These are phyloP conservation scores for Caerostris darwini DNA, from an alignment of 1,140 invertebrate species.

Conservation along the genomic window DNA sequence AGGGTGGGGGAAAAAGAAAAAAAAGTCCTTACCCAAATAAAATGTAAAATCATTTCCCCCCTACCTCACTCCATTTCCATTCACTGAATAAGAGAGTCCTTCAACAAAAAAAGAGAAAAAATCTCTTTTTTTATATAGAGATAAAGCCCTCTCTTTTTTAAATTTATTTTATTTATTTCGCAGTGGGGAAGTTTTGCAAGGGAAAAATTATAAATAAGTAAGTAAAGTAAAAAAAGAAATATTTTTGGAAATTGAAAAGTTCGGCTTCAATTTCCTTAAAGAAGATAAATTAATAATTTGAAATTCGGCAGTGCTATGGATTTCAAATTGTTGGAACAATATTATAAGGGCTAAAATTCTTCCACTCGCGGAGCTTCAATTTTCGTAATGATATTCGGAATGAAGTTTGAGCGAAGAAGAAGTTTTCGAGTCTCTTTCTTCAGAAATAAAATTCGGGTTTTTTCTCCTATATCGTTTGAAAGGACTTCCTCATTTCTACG, in stretches of 20 bases:
- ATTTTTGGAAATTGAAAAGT: conserved; percentile 64
- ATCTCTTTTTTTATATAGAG: not conserved
- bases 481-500: not conserved
- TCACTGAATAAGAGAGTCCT: conserved; percentile 29
- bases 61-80: conserved; percentile 18
- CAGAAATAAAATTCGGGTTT: too few relatives aligned
- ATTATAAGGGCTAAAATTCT: conserved; percentile 3
- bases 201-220: conserved; percentile 35
- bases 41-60: conserved; percentile 65
- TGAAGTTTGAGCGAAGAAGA: too few relatives aligned
- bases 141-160: not conserved
- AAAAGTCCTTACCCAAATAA: conserved; percentile 42
- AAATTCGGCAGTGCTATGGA: not conserved
- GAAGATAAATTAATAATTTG: conserved; percentile 72
- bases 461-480: too few relatives aligned
- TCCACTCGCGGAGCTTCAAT: conserved; percentile 15
- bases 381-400: conserved; percentile 49
- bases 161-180: conserved; percentile 18
- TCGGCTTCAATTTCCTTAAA: conserved; percentile 71
- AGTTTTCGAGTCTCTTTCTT: too few relatives aligned
- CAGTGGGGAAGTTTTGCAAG: not conserved
- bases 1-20: conserved; percentile 12
- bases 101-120: not conserved
- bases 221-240: not conserved
- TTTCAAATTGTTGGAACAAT: conserved; percentile 16